Evolutionary conservation across 1,140 invertebrate species (phyloP), one percentile per base, ranked within the genome.

Genomic region (Anoplolepis gracilipes): DNA sequence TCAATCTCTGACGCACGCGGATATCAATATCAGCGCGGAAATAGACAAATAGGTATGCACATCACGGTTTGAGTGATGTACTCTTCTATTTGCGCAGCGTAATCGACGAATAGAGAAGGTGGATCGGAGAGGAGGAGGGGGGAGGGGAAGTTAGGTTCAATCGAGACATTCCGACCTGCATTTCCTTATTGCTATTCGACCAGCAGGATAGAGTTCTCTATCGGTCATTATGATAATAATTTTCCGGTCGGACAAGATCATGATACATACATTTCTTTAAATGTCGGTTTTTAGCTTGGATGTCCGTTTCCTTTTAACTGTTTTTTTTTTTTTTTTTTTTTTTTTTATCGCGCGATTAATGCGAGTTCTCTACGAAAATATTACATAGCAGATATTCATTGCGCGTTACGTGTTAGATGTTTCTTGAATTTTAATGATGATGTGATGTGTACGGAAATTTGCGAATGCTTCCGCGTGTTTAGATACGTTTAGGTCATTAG

Each of bases 81-180:
- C 57, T 89, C 75, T 77, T 87, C 82, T 87, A 89, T 90, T 90
- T 85, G 81, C 87, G 69, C 81, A 55, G 46, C 59, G 76, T 91
- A 91, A 92, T 90, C 86, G 86, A 78, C 70, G 69, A 85, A 87
- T 33, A 61, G 70, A 53, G 39, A 16, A 22, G 42, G 22, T 16
- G n/a, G 36, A 11, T 46, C 11, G 42, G 19, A n/a, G 28, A 25
- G 62, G 10, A 2, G 22, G 22, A 36, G 42, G 22, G 10, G 30
- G 11, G 10, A n/a, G 25, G 33, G 61, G 75, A 84, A 62, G 61
- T 30, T 46, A 82, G 55, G 55, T 49, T 90, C 87, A 88, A 93
- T 93, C 92, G 92, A 92, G 93, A 93, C 93, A 93, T 93, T 93
- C 93, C 93, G 89, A 93, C 92, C 90, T 89, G 90, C 90, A 86